Percentiles rank a stretch among this genome's conserved stretches.
phyloP scores from a whole-genome alignment of 1,140 invertebrate genomes.

The Leptinotarsa lineolata region DNA sequence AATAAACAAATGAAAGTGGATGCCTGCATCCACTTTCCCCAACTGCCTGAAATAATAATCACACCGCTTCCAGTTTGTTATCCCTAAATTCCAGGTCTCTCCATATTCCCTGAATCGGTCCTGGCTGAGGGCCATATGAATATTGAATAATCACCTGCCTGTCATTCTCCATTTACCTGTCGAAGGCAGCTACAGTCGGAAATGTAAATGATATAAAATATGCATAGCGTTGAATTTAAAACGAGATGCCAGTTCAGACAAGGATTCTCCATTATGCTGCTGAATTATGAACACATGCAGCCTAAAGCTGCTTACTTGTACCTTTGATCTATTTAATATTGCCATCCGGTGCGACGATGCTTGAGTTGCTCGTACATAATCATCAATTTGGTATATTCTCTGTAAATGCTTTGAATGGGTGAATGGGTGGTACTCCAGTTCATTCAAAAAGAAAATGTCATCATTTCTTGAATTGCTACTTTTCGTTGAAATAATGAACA shows the following conservation, averaged over 20 bases:
- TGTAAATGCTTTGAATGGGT: too few species aligned
- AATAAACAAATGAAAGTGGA: too few species aligned
- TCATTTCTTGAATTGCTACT: too few species aligned
- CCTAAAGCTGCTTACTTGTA: slow-evolving; percentile 8
- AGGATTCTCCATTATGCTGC: slow-evolving; percentile 25
- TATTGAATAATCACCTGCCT: slow-evolving; percentile 20
- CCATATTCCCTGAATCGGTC: background rate
- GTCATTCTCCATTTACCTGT: slow-evolving; percentile 21
- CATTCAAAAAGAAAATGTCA: too few species aligned
- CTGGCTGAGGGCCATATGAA: slow-evolving; percentile 12
- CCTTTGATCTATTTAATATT: slow-evolving; percentile 23
- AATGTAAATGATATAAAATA: slow-evolving; percentile 29
- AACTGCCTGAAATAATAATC: too few species aligned
- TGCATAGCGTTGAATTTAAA: slow-evolving; percentile 17
- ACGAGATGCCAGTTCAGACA: slow-evolving; percentile 21
- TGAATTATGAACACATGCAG: slow-evolving; percentile 20
- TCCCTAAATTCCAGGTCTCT: background rate
- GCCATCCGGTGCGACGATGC: background rate
- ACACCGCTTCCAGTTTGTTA: too few species aligned
- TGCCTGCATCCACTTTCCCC: too few species aligned
- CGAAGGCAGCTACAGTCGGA: slow-evolving; percentile 24
- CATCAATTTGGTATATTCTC: too few species aligned
- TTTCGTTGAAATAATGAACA: too few species aligned
- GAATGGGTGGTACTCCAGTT: too few species aligned
- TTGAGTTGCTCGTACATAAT: background rate